Percentiles rank a stretch among this genome's conserved stretches.
Evolutionary conservation across 2,113 vertebrate species (phyloP).

Genomic region (Stictonetta naevosa): DNA sequence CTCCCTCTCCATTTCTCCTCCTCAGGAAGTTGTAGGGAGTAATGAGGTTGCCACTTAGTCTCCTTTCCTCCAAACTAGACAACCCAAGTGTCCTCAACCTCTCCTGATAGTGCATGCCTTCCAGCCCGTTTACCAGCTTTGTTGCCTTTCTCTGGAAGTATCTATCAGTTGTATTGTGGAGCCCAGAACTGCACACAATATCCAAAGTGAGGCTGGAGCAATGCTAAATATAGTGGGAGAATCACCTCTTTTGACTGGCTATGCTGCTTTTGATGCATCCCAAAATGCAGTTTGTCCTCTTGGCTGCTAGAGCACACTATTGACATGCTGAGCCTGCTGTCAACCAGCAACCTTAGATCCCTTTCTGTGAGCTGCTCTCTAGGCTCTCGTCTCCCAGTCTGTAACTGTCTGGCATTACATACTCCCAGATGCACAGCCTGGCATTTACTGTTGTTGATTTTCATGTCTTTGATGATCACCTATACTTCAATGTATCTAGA

Average conservation of each 20-base stretch:
- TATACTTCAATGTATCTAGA: background rate
- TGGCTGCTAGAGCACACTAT: background rate
- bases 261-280: background rate
- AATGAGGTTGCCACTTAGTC: background rate
- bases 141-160: background rate
- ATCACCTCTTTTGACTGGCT: background rate
- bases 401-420: background rate
- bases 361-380: background rate
- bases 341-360: background rate
- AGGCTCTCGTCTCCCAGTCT: background rate
- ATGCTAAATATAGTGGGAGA: background rate
- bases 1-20: background rate
- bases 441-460: background rate
- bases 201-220: background rate
- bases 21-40: background rate
- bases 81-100: background rate
- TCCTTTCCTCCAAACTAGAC: background rate
- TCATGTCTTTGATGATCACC: background rate
- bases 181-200: background rate
- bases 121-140: background rate
- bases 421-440: background rate
- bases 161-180: background rate
- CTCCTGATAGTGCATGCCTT: background rate
- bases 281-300: background rate
- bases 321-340: background rate